A percentile compares a stretch with the other conserved stretches of the same genome.
Evolutionary conservation across 2,888 invertebrate species (phyloP).

Genomic region (Synergus gifuensis): DNA sequence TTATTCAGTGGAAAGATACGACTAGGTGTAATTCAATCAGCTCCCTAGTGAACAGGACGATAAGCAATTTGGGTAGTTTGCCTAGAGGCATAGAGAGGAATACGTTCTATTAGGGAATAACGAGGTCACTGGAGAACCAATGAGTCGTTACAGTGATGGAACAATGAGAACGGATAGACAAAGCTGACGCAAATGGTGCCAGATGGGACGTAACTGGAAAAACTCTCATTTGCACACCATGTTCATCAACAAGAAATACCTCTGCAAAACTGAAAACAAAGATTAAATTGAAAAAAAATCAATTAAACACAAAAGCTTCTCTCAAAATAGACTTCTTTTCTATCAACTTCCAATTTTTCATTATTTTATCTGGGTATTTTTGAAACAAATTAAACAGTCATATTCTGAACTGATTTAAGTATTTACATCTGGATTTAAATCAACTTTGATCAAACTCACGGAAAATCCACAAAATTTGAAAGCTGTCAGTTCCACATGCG

Average conservation of each 20-base stretch:
- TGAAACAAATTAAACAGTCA: background rate
- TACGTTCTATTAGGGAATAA: slow-evolving; percentile 36
- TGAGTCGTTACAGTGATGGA: slow-evolving; percentile 35
- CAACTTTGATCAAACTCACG: background rate
- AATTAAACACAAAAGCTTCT: background rate
- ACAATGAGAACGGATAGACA: slow-evolving; percentile 35
- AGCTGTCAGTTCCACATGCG: background rate
- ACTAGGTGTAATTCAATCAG: slow-evolving; percentile 50
- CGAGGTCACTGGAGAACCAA: slow-evolving; percentile 39
- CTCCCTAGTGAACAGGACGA: slow-evolving; percentile 42
- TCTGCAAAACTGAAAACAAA: slow-evolving; percentile 5
- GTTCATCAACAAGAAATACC: slow-evolving; percentile 25
- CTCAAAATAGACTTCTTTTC: background rate
- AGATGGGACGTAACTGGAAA: slow-evolving; percentile 28
- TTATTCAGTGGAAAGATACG: slow-evolving; percentile 51
- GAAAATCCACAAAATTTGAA: background rate
- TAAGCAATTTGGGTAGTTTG: slow-evolving; percentile 56
- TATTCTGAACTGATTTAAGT: background rate
- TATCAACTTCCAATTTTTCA: background rate
- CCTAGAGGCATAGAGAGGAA: slow-evolving; percentile 43
- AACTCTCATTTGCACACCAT: slow-evolving; percentile 26
- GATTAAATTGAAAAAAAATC: slow-evolving; percentile 9
- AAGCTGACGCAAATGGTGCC: slow-evolving; percentile 39
- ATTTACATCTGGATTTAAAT: background rate
- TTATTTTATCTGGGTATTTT: background rate